Evolutionary conservation across 2,113 vertebrate species (phyloP).

Genomic region (Oreochromis niloticus): DNA sequence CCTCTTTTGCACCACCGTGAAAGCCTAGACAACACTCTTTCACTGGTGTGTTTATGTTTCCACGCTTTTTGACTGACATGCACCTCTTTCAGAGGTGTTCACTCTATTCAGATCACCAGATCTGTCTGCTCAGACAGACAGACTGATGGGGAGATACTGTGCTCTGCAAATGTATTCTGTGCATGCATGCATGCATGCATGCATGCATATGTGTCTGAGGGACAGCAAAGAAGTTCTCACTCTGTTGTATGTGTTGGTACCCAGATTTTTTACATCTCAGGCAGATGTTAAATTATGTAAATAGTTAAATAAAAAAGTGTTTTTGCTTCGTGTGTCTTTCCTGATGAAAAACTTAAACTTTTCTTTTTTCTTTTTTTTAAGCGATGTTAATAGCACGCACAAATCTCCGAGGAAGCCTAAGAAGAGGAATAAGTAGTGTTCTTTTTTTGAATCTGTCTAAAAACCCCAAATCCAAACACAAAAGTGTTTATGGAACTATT

Average conservation of each 20-base stretch:
- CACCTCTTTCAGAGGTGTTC: background rate
- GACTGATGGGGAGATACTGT: conserved; percentile 1
- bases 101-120: conserved; percentile 7
- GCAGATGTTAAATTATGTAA: background rate
- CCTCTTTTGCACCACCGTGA: conserved; percentile 21
- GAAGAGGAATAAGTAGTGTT: background rate
- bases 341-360: background rate
- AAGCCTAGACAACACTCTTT: conserved; percentile 32
- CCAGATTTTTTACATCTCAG: background rate
- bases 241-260: background rate
- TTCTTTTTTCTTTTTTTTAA: background rate
- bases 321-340: background rate
- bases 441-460: background rate
- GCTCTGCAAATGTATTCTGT: background rate
- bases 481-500: background rate
- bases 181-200: background rate
- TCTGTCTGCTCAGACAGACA: background rate
- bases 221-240: background rate
- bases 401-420: background rate
- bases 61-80: background rate
- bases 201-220: background rate
- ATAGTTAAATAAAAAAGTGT: background rate
- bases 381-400: background rate
- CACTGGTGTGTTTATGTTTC: conserved; percentile 51
- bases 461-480: background rate